phyloP scores from a whole-genome alignment of 2,113 vertebrate genomes.

The rabbit (Oryctolagus cuniculus) region mOryCun1.1 NC_091433.1:148531501-148532000 shows the following conservation, averaged over 20 bases:
- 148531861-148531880: neutral
- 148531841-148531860: neutral
- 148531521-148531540: neutral
- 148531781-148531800: neutral
- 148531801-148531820: neutral
- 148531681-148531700: neutral
- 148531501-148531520: neutral
- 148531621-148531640: conserved; percentile 10
- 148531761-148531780: neutral
- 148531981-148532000: conserved; percentile 18
- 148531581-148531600: neutral
- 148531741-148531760: neutral
- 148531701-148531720: neutral
- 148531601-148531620: neutral
- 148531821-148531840: neutral
- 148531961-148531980: conserved; percentile 1
- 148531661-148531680: conserved; percentile 32
- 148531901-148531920: neutral
- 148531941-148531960: neutral
- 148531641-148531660: conserved; percentile 1
- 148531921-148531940: neutral
- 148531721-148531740: neutral
- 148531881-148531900: neutral
- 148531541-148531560: neutral
- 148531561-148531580: conserved; percentile 35